Evolutionary conservation across 2,888 invertebrate species (phyloP), one percentile per base, ranked within the genome.

Genomic region (Drosophila nr. medialis): DNA sequence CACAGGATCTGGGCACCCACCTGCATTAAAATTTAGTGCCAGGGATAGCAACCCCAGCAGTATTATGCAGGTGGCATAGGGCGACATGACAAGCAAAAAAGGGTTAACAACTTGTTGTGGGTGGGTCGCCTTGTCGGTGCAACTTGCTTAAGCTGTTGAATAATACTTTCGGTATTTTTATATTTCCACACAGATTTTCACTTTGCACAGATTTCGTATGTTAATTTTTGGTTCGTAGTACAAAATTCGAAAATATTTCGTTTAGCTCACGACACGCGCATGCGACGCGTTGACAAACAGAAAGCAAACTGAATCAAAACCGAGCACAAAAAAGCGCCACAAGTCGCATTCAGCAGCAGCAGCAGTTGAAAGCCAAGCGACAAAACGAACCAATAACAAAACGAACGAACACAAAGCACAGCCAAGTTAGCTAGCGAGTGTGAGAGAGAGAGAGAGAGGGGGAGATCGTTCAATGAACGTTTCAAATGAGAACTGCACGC

Each of bases 281-380:
- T 86, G 90, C 78, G 90, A 86, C 90, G 77, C 83, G 83, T 78
- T 85, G 88, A 79, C 83, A 90, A 89, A 82, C 80, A 77, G 74
- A 86, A 81, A 67, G 83, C 81, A 74, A 81, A 90, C 82, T 79
- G 73, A 89, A 84, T 60, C 70, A 51, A 77, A 80, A 78, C 76
- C 71, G 89, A 85, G 75, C 65, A 71, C 72, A 75, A 89, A 74
- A 79, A 68, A 59, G 72, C 80, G 78, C 67, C 78, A 74, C 80
- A 80, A 72, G 67, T 70, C 69, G 72, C 61, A 56, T 58, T 18
- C 34, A 40, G 61, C 38, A 10, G 48, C 59, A 55, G 64, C 68
- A 49, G 50, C 62, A 51, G 65, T 54, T 45, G 54, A 24, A 59
- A 65, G 60, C 49, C 55, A 69, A 74, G 36, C 65, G 54, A 50